phyloP scores from a whole-genome alignment of 2,113 vertebrate genomes.

The Miniopterus natalensis region DNA sequence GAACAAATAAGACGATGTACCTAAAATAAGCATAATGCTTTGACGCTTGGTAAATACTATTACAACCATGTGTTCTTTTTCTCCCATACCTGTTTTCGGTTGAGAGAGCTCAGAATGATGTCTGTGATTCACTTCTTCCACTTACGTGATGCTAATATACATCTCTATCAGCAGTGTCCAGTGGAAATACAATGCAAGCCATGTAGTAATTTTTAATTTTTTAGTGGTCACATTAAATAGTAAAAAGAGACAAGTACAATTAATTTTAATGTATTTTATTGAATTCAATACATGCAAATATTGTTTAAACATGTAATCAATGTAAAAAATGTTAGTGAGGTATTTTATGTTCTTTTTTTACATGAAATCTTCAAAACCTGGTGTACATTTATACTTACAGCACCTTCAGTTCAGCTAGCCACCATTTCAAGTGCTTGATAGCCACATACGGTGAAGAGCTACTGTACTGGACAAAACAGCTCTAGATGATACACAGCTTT shows the following conservation, averaged over 20 bases:
- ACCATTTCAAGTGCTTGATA: neutral
- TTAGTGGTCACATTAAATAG: conserved; percentile 11
- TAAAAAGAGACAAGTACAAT: neutral
- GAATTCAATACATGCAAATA: neutral
- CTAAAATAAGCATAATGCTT: neutral
- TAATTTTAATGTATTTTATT: conserved; percentile 22
- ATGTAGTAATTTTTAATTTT: neutral
- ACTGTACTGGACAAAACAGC: neutral
- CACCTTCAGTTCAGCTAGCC: neutral
- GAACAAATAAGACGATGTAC: neutral
- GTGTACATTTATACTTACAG: neutral
- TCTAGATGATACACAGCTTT: neutral
- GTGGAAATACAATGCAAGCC: neutral
- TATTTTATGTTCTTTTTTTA: neutral
- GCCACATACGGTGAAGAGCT: neutral
- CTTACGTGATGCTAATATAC: neutral
- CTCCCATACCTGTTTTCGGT: neutral
- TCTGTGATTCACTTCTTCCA: neutral
- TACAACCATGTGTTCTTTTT: neutral
- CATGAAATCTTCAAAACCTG: neutral
- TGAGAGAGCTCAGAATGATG: neutral
- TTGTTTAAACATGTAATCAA: neutral
- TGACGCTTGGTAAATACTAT: neutral
- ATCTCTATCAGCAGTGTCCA: neutral
- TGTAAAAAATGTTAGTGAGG: neutral